Percentiles rank a stretch among this genome's conserved stretches.
Evolutionary conservation across 2,113 vertebrate species (phyloP).

Genomic region (Camarhynchus parvulus): DNA sequence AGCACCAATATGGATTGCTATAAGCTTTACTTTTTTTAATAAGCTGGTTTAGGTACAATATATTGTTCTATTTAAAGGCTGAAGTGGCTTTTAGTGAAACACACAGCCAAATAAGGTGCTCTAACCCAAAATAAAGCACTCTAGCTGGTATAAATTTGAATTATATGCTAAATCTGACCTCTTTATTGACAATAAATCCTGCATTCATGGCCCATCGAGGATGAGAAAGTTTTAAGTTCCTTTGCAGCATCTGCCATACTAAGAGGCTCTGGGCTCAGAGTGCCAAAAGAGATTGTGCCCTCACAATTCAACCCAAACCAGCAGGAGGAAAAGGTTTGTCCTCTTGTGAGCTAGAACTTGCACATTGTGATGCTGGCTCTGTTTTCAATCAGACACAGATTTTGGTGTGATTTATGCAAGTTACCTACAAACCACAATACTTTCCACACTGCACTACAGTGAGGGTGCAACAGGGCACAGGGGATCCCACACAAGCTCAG

Average conservation of each 20-base stretch:
- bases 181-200: neutral
- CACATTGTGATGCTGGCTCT: neutral
- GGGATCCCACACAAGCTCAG: neutral
- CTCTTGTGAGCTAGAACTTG: neutral
- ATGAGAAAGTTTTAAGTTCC: neutral
- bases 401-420: neutral
- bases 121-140: neutral
- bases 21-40: neutral
- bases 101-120: neutral
- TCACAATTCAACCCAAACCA: neutral
- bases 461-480: neutral
- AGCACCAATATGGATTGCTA: neutral
- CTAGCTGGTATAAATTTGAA: neutral
- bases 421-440: neutral
- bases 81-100: neutral
- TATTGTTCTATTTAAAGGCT: neutral
- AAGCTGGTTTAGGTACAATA: neutral
- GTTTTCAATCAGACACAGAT: neutral
- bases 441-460: neutral
- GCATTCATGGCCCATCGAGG: neutral
- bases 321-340: neutral
- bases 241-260: neutral
- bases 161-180: neutral
- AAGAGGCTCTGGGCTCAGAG: neutral
- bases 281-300: neutral